Base-by-base conservation (phyloP, 2,888 invertebrate species). In the Cyclophora punctaria region DNA sequence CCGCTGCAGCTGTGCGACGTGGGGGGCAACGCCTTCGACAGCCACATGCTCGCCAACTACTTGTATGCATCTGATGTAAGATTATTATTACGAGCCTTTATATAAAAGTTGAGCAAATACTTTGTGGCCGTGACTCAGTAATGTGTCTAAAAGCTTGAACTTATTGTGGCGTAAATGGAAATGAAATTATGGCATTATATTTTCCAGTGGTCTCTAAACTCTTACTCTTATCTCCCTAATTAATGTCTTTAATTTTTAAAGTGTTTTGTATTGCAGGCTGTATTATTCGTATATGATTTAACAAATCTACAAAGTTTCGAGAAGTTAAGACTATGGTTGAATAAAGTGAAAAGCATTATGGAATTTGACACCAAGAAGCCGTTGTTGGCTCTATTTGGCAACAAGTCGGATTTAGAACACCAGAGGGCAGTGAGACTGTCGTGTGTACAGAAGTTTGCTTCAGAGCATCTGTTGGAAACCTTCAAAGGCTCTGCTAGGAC, bases 1-100 rank as follows among this genome's bases (percentile, higher is more conserved):
- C 92, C 93, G 35, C 75, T 96, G 48, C 92, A 95, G 75, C 90
- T 97, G 37, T 96, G 96, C 89, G 97, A 97, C 77, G 91, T 97
- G 49, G 95, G 95, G 45, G 96, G 97, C 33, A 91, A 92, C 58
- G 92, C 95, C 41, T 82, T 95, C 6, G 90, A 90, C 46, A 94
- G 95, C 5, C 87, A 90, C 53, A 96, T 97, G 96, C 84, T 97
- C 44, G 92, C 92, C 61, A 93, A 93, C 77, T 94, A 94, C 67
- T 76, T 94, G 46, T 93, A 91, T 66, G 91, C 90, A 46, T 90
- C 93, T 47, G 91, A 95, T 78, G 94, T 94, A 82, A 89, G 90
- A 75, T 48, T 37, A 7, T 48, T 37, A 20, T 20, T 20, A 20
- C 20, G 20, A 20, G 20, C 20, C 20, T 20, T 20, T 20, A 20